Conservation (phyloP, 2,797 vertebrate genomes). For the Phoxinus dragarum region DNA sequence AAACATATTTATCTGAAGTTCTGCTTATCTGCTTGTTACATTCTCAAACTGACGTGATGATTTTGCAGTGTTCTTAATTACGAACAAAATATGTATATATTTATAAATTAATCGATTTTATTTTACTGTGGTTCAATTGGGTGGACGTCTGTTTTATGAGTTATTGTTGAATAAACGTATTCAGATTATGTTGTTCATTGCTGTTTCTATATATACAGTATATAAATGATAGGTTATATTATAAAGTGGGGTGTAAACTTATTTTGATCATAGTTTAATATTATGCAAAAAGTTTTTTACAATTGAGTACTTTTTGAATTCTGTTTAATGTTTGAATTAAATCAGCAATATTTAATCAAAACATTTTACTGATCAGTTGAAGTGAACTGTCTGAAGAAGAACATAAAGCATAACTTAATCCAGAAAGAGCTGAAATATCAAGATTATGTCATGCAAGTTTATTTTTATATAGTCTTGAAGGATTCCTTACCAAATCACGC, state of each 20-base stretch:
- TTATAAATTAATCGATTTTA: constrained; percentile 28
- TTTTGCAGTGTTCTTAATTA: constrained; percentile 44
- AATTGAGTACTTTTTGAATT: too few species aligned
- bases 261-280: neutral
- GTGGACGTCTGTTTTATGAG: constrained; percentile 20
- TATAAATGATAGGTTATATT: neutral
- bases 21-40: constrained; percentile 18
- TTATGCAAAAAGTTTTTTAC: too few species aligned
- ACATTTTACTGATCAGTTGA: neutral
- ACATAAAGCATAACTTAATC: neutral
- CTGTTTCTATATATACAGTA: too few species aligned
- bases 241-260: neutral
- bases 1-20: neutral
- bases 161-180: constrained; percentile 27
- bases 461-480: neutral
- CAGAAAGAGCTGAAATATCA: neutral
- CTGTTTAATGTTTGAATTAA: too few species aligned
- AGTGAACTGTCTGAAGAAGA: neutral
- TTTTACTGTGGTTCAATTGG: constrained; percentile 15
- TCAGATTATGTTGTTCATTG: constrained; percentile 2
- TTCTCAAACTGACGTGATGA: constrained; percentile 17
- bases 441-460: neutral
- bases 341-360: neutral
- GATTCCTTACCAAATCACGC: neutral
- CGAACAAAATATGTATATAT: constrained; percentile 39